Evolutionary conservation across 2,113 vertebrate species (phyloP).

Genomic region (Stigmatopora argus): DNA sequence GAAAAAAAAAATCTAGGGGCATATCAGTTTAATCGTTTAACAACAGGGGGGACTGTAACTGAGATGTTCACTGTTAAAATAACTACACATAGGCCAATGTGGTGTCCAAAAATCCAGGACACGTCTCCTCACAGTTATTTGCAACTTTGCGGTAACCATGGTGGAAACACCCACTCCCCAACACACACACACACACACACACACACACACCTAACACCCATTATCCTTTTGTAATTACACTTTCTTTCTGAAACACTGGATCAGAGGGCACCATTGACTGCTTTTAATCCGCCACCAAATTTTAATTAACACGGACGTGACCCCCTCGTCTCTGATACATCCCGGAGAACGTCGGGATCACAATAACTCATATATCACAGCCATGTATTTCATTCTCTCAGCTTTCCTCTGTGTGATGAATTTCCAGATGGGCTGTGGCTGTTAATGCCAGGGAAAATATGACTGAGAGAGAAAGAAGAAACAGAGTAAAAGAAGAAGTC

Average conservation of each 20-base stretch:
- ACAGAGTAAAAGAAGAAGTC: conserved; percentile 10
- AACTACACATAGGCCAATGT: neutral
- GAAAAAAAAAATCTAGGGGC: no score
- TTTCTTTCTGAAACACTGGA: conserved; percentile 64
- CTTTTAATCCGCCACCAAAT: conserved; percentile 70
- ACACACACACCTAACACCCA: conserved; percentile 26
- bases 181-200: no score
- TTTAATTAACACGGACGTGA: conserved; percentile 73
- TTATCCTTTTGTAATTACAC: conserved; percentile 70
- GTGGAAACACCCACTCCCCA: neutral
- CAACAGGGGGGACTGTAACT: neutral
- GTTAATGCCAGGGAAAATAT: conserved; percentile 51
- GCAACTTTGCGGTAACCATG: conserved; percentile 11
- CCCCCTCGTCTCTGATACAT: conserved; percentile 55
- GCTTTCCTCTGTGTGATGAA: conserved; percentile 57
- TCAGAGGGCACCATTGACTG: conserved; percentile 67
- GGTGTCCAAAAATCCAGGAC: neutral
- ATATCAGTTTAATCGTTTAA: neutral
- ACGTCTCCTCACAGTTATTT: neutral
- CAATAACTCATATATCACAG: conserved; percentile 72
- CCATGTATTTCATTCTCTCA: conserved; percentile 52
- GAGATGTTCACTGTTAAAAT: conserved; percentile 3
- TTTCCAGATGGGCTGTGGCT: conserved; percentile 60
- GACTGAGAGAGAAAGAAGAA: conserved; percentile 11
- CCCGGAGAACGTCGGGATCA: conserved; percentile 58